Base-by-base conservation (phyloP, 2,797 vertebrate genomes). In the Siniperca undulata region DNA sequence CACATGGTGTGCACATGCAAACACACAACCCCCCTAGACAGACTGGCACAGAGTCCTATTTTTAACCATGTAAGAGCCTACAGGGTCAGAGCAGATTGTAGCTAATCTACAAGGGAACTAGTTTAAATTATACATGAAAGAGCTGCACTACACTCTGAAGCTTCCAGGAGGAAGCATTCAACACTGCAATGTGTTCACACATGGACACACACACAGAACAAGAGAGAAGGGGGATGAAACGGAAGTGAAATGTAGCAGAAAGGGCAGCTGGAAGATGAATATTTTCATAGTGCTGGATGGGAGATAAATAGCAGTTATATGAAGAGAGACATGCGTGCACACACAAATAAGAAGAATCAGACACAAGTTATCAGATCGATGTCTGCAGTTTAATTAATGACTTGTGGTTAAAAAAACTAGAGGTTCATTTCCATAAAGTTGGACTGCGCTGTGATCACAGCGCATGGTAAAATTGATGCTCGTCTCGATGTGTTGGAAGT, bases 101-200 rank as follows among this genome's bases (percentile, higher is more conserved):
- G 88, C 70, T 90, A 56, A 91, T 91, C 90, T 93, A 82, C 87
- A 87, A 88, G 90, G 88, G 86, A 80, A 76, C 77, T 56, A 70
- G 71, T 85, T 88, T 95, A 86, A 96, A 96, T 96, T 93, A 95
- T 95, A 95, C 82, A 96, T 95, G 91, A 92, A 89, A 91, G 91
- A 88, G 87, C 86, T 67, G 87, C 58, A 20, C 74, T 82, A 72
- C 81, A 83, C 81, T 90, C 73, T 77, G 82, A 85, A 80, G 88
- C 87, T 77, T 88, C 81, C 77, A 87, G 68, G 74, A 84, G 61
- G 80, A 76, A 77, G 81, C 75, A 52, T 86, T 86, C 62, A 82
- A 83, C 86, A 74, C 53, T 67, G 76, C 46, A 19, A 73, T 75
- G 68, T 70, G 74, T 86, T 89, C 83, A 88, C 83, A 77, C 86